Evolutionary conservation across 1,140 invertebrate species (phyloP).

Genomic region (Yoshiicerus persimilis): DNA sequence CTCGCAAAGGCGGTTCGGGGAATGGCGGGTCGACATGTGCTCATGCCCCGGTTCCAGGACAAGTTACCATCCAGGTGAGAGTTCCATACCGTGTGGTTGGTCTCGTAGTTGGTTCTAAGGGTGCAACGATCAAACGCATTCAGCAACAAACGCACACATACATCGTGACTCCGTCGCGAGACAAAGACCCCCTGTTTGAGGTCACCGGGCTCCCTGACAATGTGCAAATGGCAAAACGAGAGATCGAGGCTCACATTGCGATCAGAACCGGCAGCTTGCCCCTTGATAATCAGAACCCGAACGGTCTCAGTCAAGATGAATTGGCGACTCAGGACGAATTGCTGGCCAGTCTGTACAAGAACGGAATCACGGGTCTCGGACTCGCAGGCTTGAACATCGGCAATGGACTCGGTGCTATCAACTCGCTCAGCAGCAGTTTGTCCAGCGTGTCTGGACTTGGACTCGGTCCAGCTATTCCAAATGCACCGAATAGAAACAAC

Average conservation of each 20-base stretch:
- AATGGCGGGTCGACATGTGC: slow-evolving; percentile 67
- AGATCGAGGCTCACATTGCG: slow-evolving; percentile 98
- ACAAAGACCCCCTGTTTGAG: slow-evolving; percentile 98
- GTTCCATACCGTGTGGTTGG: slow-evolving; percentile 98
- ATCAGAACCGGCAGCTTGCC: slow-evolving; percentile 79
- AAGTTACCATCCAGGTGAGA: slow-evolving; percentile 88
- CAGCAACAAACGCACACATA: slow-evolving; percentile 99
- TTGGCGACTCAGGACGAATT: slow-evolving; percentile 62
- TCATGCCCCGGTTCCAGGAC: slow-evolving; percentile 82
- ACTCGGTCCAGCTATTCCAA: slow-evolving; percentile 42
- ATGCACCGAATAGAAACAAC: slow-evolving; percentile 6
- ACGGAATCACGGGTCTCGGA: slow-evolving; percentile 43
- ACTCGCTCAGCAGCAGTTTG: slow-evolving; percentile 51
- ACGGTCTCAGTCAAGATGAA: slow-evolving; percentile 57
- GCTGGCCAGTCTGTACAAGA: slow-evolving; percentile 67
- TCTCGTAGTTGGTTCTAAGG: slow-evolving; percentile 97
- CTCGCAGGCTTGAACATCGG: slow-evolving; percentile 40
- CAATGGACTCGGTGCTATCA: slow-evolving; percentile 47
- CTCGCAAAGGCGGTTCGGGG: slow-evolving; percentile 68
- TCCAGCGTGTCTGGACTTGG: slow-evolving; percentile 52
- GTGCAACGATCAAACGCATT: slow-evolving; percentile 98
- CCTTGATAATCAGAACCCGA: slow-evolving; percentile 55
- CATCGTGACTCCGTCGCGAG: slow-evolving; percentile 96
- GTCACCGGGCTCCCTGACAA: slow-evolving; percentile 95
- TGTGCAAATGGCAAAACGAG: slow-evolving; percentile 90